Evolutionary conservation across 2,797 vertebrate genomes (phyloP).

Genomic region (Naso thynnoides): DNA sequence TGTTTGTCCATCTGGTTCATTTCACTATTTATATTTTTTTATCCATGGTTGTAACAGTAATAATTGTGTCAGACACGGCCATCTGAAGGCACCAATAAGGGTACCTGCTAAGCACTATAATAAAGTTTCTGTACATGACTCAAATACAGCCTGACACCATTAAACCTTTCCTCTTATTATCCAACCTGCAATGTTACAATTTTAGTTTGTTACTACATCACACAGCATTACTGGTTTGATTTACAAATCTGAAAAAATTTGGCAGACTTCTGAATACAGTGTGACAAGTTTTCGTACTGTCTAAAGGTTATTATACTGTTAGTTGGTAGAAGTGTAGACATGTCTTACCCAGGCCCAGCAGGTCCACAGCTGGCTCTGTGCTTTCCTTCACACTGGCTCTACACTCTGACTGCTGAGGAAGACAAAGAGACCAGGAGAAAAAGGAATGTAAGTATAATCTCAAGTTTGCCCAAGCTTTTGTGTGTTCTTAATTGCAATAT

Average conservation of each 20-base stretch:
- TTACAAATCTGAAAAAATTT: slow-evolving; percentile 16
- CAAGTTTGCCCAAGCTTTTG: too few species aligned
- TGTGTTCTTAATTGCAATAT: background rate
- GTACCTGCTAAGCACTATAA: slow-evolving; percentile 21
- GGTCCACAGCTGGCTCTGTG: slow-evolving; percentile 90
- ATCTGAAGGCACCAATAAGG: slow-evolving; percentile 17
- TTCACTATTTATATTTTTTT: background rate
- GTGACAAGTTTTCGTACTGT: slow-evolving; percentile 28
- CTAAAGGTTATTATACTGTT: background rate
- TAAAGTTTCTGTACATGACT: slow-evolving; percentile 17
- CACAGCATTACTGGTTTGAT: slow-evolving; percentile 16
- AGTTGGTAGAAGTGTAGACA: slow-evolving; percentile 18
- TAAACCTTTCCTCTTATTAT: slow-evolving; percentile 13
- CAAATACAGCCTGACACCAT: slow-evolving; percentile 29
- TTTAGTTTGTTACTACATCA: slow-evolving; percentile 29
- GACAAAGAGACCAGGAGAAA: slow-evolving; percentile 46
- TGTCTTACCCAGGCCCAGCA: slow-evolving; percentile 95
- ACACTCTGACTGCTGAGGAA: slow-evolving; percentile 81
- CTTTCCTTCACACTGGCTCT: slow-evolving; percentile 90
- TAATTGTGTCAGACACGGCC: background rate
- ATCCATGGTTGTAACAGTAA: background rate
- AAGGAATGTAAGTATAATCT: background rate
- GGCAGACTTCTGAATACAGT: slow-evolving; percentile 9
- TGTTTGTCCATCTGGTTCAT: too few species aligned
- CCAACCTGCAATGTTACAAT: slow-evolving; percentile 33